Evolutionary conservation across 2,113 vertebrate genomes (phyloP).

Genomic region (Xenopus tropicalis): DNA sequence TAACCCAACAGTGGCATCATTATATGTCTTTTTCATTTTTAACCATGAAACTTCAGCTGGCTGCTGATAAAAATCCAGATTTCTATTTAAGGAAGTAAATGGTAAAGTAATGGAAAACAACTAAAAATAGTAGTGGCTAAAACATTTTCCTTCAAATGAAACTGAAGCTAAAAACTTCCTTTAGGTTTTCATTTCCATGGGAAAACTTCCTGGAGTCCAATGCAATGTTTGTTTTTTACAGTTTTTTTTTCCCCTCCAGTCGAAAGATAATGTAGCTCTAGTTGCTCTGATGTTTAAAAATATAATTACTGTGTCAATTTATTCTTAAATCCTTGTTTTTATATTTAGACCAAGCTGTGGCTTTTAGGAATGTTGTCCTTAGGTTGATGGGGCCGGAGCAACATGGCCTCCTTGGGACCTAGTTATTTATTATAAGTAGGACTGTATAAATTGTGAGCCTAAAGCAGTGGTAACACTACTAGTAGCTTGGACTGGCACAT

Average conservation of each 20-base stretch:
- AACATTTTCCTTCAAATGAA: constrained; percentile 49
- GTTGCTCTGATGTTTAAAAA: neutral
- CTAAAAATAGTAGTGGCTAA: constrained; percentile 61
- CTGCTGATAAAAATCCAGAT: constrained; percentile 48
- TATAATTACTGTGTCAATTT: neutral
- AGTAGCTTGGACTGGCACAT: too few species aligned
- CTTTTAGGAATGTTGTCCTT: too few species aligned
- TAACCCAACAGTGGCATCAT: too few species aligned
- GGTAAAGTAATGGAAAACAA: constrained; percentile 58
- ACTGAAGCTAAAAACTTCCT: constrained; percentile 52
- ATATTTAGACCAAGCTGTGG: neutral
- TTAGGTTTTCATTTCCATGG: constrained; percentile 25
- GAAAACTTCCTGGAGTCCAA: neutral
- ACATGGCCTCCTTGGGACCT: too few species aligned
- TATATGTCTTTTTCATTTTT: too few species aligned
- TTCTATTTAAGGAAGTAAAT: constrained; percentile 61
- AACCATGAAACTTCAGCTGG: constrained; percentile 36
- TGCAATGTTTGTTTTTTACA: neutral
- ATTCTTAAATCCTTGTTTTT: neutral
- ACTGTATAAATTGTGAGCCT: too few species aligned
- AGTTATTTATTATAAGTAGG: too few species aligned
- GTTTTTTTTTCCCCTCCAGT: neutral
- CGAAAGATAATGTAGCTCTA: neutral
- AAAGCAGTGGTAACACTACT: too few species aligned
- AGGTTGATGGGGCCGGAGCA: too few species aligned